Evolutionary conservation across 2,888 invertebrate species (phyloP).

Genomic region (Allophyes oxyacanthae): DNA sequence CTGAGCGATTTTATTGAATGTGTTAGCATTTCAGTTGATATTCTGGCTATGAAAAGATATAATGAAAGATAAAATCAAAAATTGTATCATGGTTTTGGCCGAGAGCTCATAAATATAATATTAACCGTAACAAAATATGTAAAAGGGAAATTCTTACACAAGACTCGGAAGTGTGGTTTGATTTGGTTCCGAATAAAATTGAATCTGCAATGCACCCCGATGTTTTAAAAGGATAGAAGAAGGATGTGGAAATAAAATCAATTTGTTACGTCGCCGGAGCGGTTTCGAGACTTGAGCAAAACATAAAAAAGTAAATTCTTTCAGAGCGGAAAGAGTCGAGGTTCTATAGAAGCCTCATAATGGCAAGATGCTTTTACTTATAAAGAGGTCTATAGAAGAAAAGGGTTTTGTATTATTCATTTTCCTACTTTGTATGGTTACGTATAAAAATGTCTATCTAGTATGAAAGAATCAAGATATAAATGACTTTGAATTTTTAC

Average conservation of each 20-base stretch:
- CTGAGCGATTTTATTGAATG: neutral
- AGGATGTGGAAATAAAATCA: constrained; percentile 45
- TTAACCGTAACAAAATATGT: neutral
- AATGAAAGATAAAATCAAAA: neutral
- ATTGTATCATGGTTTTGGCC: neutral
- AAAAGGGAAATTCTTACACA: neutral
- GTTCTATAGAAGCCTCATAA: constrained; percentile 11
- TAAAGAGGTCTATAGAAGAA: constrained; percentile 9
- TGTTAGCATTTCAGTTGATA: neutral
- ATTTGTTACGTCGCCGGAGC: constrained; percentile 39
- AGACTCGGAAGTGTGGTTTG: constrained; percentile 10
- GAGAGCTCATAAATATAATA: neutral
- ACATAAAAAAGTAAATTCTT: constrained; percentile 34
- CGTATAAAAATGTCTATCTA: constrained; percentile 29
- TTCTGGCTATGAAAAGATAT: neutral
- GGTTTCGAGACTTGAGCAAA: constrained; percentile 13
- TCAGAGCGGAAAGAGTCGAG: constrained; percentile 16
- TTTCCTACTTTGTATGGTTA: constrained; percentile 6
- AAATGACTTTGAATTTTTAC: constrained; percentile 55
- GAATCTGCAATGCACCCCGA: constrained; percentile 40
- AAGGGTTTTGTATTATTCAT: constrained; percentile 24
- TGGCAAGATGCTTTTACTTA: constrained; percentile 14
- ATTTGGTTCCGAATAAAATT: constrained; percentile 33
- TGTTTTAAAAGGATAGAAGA: constrained; percentile 24
- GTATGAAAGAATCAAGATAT: constrained; percentile 36